Base-by-base conservation (phyloP, 2,888 invertebrate species). In the Cabera pusaria region DNA sequence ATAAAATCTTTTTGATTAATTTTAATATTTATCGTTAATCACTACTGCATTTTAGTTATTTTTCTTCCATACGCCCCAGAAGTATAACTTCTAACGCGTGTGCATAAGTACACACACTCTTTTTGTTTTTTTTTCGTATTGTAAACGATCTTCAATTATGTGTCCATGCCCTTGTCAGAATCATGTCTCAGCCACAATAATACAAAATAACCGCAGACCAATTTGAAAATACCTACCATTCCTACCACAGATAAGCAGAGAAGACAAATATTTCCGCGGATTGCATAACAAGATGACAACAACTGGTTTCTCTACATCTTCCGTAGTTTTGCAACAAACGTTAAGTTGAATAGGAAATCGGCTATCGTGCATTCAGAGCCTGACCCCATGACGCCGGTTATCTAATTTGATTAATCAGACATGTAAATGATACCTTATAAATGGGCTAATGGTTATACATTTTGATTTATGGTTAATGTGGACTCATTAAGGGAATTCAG, bases 301-400 rank as follows among this genome's bases (percentile, higher is more conserved):
- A 17, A 50, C 70, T 42, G 53, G 68, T 72, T 76, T 74, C 72
- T 50, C 68, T 40, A 44, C 49, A 56, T 44, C 67, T 74, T 75
- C 72, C 72, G 69, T 49, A 53, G 57, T 77, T 71, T 76, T 64
- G 70, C 64, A 76, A 72, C 43, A 59, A 54, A 14, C 59, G 52
- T 58, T 54, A 52, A 52, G 54, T 51, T 57, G 46, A 56, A 60
- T 58, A 65, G 63, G 47, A 64, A 64, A 63, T 53, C 41, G 19
- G 31, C 46, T 57, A 63, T 58, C 53, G 44, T 9, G 27, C 44
- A 54, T 53, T 49, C 46, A 32, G 32, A 36, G 23, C 14, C 29
- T 25, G 33, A 34, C 40, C 34, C 34, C 31, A 25, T 47, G 43
- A 44, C 34, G 36, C 21, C 5, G 17, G 12, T 33, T 39, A 28